These are phyloP conservation scores for Cossypha niveicapilla DNA, from an alignment of 2,797 vertebrate species.

Conservation along the genomic window DNA sequence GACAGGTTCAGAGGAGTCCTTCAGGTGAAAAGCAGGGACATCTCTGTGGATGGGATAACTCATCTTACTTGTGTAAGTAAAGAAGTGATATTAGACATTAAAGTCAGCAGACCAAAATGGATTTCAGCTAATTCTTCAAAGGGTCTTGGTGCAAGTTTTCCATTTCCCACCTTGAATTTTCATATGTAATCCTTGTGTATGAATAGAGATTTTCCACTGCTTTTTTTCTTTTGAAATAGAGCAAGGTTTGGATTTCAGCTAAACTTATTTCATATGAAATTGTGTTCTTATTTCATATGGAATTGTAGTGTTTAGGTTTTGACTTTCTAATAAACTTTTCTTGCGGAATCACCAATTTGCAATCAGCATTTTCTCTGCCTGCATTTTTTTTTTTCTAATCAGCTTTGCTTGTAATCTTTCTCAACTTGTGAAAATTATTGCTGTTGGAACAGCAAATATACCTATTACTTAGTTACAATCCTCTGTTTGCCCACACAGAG, in stretches of 20 bases:
- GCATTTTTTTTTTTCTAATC: background rate
- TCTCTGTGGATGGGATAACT: background rate
- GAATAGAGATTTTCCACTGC: background rate
- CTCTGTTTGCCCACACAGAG: background rate
- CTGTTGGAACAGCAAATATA: background rate
- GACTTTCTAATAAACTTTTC: background rate
- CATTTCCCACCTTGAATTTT: background rate
- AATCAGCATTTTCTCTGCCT: background rate
- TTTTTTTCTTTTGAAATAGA: background rate
- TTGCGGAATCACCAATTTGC: background rate
- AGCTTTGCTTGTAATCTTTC: conserved; percentile 11
- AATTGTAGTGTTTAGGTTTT: background rate
- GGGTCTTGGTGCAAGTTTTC: background rate
- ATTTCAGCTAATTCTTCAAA: background rate
- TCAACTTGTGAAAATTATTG: background rate
- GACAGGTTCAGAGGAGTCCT: background rate
- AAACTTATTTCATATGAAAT: background rate
- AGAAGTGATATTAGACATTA: background rate
- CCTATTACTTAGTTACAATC: background rate
- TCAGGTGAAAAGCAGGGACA: background rate
- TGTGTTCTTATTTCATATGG: background rate
- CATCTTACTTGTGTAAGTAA: background rate
- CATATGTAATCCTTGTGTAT: background rate
- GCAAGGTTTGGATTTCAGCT: background rate
- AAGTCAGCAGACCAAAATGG: background rate